Base-by-base conservation (phyloP, 2,888 invertebrate genomes). In the Frankliniella intonsa region DNA sequence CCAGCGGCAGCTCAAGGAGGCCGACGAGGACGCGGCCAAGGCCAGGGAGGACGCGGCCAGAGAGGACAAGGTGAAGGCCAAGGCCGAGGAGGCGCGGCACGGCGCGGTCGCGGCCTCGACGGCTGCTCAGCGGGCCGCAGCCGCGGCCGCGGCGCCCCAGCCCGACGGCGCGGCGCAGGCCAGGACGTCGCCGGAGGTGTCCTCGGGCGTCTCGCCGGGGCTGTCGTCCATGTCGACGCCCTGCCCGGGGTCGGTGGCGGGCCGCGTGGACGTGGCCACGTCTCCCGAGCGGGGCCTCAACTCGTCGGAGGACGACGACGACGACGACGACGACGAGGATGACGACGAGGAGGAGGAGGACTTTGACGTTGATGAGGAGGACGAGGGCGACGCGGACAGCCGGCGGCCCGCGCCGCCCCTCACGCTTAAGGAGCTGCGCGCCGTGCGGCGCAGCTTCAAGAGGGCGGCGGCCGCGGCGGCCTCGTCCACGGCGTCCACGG, bases 21-120 rank as follows among this genome's bases (percentile, higher is more conserved):
- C 22, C 69, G 69, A 76, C 25, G 69, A 76, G 69, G 69, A 76
- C 69, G 69, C 69, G 69, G 69, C 69, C 69, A 76, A 76, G 69
- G 69, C 69, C 17, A 80, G 81, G 25, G 80, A 81, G 50, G n/a
- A 82, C 49, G 89, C 89, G 82, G 88, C 88, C 83, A 89, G 88
- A 82, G 89, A 88, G 83, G 89, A 89, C 83, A 89, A 89, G 0
- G 89, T 90, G 83, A 86, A 88, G 14, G 88, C 89, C 11, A 89
- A 89, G 0, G 89, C 89, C 83, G 89, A 10, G 14, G 55, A 55
- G 55, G 55, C 14, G 19, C 2, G 38, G 38, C 38, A 38, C 38
- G 38, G 1, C 55, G 55, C 55, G 14, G 55, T 12, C 55, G 5
- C 0, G 14, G 17, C 55, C 17, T 55, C 55, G 55, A 14, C 55